Evolutionary conservation across 2,888 invertebrate species (phyloP).

Genomic region (Chorisops tibialis): DNA sequence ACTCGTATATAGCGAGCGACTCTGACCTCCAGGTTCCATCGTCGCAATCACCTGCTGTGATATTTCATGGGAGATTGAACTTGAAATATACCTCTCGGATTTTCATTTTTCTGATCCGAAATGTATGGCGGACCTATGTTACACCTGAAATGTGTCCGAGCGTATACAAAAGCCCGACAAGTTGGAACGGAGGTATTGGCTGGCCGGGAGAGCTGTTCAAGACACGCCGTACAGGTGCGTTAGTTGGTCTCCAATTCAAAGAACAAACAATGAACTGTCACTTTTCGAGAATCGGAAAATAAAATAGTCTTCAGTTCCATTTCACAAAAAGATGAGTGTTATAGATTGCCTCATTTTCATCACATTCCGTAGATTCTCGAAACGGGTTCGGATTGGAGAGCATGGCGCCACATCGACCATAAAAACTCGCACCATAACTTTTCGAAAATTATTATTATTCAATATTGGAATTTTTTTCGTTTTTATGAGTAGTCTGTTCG

Average conservation of each 20-base stretch:
- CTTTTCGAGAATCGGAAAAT: neutral
- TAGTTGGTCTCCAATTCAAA: neutral
- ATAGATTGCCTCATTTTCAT: slow-evolving; percentile 8
- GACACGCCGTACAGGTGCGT: neutral
- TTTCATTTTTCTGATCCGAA: slow-evolving; percentile 5
- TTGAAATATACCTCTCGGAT: neutral
- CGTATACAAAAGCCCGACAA: no score
- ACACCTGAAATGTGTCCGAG: no score
- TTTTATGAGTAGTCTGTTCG: no score
- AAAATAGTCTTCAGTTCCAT: no score
- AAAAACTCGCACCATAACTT: neutral
- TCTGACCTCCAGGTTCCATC: neutral
- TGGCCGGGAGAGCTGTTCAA: no score
- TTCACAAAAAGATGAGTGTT: neutral
- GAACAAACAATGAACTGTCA: slow-evolving; percentile 8
- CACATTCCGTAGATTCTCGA: neutral
- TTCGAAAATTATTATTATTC: no score
- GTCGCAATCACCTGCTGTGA: slow-evolving; percentile 17
- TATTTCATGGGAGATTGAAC: slow-evolving; percentile 19
- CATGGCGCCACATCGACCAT: slow-evolving; percentile 1
- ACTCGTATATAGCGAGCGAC: neutral
- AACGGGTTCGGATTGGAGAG: neutral
- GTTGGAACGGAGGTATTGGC: no score
- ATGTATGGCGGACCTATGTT: neutral
- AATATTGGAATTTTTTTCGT: no score